Evolutionary conservation across 2,888 invertebrate genomes (phyloP).

Genomic region (Drosophila conformis): DNA sequence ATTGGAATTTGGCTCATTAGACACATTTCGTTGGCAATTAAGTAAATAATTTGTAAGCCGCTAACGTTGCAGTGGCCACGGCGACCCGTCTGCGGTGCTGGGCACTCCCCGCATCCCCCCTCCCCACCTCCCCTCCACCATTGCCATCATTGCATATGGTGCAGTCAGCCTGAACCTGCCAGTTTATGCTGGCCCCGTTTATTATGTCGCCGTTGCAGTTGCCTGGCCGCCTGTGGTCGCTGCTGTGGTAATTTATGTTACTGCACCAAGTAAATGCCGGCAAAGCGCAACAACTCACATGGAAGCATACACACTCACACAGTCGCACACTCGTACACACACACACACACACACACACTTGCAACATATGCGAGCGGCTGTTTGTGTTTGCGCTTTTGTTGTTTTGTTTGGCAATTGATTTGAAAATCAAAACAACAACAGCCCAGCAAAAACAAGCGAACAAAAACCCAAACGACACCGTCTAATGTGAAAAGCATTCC

Average conservation of each 20-base stretch:
- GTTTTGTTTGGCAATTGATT: conserved; percentile 75
- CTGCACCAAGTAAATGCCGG: conserved; percentile 78
- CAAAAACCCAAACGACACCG: conserved; percentile 30
- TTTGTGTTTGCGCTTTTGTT: conserved; percentile 75
- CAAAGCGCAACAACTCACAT: conserved; percentile 60
- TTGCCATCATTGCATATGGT: neutral
- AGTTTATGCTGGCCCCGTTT: conserved; percentile 36
- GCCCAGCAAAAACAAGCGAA: conserved; percentile 15
- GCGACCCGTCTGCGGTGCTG: conserved; percentile 55
- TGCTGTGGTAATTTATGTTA: conserved; percentile 75
- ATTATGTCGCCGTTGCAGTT: conserved; percentile 43
- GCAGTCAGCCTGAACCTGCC: conserved; percentile 2
- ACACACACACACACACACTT: neutral
- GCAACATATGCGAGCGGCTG: conserved; percentile 16
- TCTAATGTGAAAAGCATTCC: conserved; percentile 63
- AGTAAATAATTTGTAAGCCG: conserved; percentile 82
- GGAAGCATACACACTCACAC: conserved; percentile 2
- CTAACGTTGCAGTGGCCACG: conserved; percentile 70
- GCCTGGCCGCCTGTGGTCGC: conserved; percentile 63
- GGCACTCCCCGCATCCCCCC: neutral
- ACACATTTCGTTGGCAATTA: conserved; percentile 81
- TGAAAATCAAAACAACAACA: conserved; percentile 67
- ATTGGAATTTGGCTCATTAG: conserved; percentile 80
- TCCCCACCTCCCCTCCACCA: neutral
- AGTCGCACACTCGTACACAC: conserved; percentile 1